Evolutionary conservation across 1,140 invertebrate species (phyloP), one percentile per base, ranked within the genome.

Genomic region (Phthorimaea operculella): DNA sequence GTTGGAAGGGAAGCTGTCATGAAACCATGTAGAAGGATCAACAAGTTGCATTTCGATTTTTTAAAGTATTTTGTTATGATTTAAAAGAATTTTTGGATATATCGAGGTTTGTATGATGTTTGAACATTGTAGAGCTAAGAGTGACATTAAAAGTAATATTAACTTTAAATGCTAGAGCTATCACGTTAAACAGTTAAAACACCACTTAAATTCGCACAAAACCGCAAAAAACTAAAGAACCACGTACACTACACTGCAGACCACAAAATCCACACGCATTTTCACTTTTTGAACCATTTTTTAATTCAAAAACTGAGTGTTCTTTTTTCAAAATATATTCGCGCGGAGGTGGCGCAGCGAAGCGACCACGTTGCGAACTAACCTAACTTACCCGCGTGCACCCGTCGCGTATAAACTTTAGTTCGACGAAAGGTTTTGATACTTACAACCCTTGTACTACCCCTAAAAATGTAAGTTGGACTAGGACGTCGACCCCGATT

Each of bases 311-410:
- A 28, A 28, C 21, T 28, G 21, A 28, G 21, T 28, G 21, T 28
- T 28, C 53, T 34, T 56, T 62, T 65, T 48, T 14, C 47, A 50
- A 54, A 44, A 51, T 45, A 57, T 51, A 39, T n/a, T 49, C 57
- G 55, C 65, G 66, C 75, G 68, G 70, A 66, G 72, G 67, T 75
- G 76, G 72, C 78, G 78, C 74, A 63, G 59, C 76, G 42, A 36
- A 58, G 76, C 80, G 72, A 64, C 68, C 78, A 73, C 76, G 74
- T 75, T 78, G 71, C 71, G 66, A 76, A 79, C 78, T 81, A 81
- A 80, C 74, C 70, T 79, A 74, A 78, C 76, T 70, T 74, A 74
- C 63, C 66, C 62, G 60, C 65, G 62, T 12, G 36, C 36, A 39
- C 36, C 36, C 36, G 36, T n/a, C 36, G 36, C 36, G 10, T n/a